Evolutionary conservation across 1,140 invertebrate genomes (phyloP), one percentile per base, ranked within the genome.

Genomic region (Elysia chlorotica): DNA sequence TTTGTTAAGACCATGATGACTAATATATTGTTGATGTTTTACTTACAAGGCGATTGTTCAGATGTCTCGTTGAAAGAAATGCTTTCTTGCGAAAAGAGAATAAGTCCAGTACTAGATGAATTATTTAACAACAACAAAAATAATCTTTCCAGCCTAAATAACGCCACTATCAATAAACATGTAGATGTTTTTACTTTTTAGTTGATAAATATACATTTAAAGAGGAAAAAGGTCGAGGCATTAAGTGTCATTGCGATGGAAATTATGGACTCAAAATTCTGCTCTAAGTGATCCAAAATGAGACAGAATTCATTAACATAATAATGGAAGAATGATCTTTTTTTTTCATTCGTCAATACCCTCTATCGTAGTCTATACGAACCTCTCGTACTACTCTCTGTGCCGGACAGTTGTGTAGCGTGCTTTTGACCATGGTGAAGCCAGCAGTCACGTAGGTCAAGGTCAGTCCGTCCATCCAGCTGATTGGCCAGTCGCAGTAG

Each of bases 401-500:
- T 1, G 68, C 19, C 33, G 56, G 33, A 62, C 68, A 71, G 21
- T 71, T 23, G n/a, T 33, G 35, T n/a, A 71, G 57, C 4, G 68
- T 71, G n/a, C 56, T 61, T 28, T 71, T 71, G 25, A 71, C 68
- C 56, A 71, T 61, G 23, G 68, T 61, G 25, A 23, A 71, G 3
- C 68, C 68, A 2, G 28, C 23, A 19, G 2, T 38, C 4, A 71
- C 38, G 56, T 71, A 62, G 14, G 33, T 21, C 35, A 61, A 71
- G 35, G 68, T 54, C 56, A 71, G 57, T 1, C 68, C 56, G 10
- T 54, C 14, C 21, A 71, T 2, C 68, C 68, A 71, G 68, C 33
- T 38, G 10, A 71, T 2, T 21, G 68, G 68, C 56, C 54, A 71
- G 68, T 71, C 68, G 36, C 56, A 56, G 68, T 71, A 71, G 25